phyloP scores from a whole-genome alignment of 1,140 invertebrate species.

The Philaenus spumarius region DNA sequence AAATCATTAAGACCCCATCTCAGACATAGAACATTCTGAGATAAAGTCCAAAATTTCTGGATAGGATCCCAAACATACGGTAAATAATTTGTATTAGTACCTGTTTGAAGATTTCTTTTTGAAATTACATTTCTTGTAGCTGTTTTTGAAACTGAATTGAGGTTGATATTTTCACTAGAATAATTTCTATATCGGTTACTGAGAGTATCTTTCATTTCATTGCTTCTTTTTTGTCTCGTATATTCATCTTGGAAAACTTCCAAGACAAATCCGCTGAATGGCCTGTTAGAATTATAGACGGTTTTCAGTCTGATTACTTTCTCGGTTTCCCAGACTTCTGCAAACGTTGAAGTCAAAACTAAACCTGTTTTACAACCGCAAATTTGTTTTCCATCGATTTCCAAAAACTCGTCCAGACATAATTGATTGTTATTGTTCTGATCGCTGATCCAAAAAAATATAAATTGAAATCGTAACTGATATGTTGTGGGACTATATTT shows the following conservation, averaged over 20 bases:
- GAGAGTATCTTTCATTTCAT: not conserved
- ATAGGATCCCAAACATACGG: not conserved
- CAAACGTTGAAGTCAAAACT: not conserved
- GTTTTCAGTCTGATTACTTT: not conserved
- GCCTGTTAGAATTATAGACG: not conserved
- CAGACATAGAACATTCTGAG: not conserved
- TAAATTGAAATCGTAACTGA: constrained; percentile 45
- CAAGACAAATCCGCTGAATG: constrained; percentile 7
- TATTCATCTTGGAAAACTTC: constrained; percentile 6
- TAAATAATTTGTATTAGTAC: not conserved
- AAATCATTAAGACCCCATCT: constrained; percentile 1
- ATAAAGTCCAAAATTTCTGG: not conserved
- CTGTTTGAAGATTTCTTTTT: not conserved
- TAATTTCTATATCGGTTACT: not conserved
- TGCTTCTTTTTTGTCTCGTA: not conserved
- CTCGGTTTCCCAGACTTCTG: not conserved
- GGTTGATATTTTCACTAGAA: not conserved
- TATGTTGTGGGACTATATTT: constrained; percentile 43
- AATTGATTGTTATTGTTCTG: constrained; percentile 28
- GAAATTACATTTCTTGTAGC: not conserved
- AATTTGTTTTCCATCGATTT: constrained; percentile 47
- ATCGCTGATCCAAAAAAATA: constrained; percentile 47
- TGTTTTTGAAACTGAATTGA: not conserved
- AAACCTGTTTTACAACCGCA: constrained; percentile 49
- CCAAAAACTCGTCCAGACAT: constrained; percentile 44